Percentiles rank a stretch among this genome's conserved stretches.
These are phyloP conservation scores for Exephanes ischioxanthus DNA, from an alignment of 2,888 invertebrate genomes.

Conservation along the genomic window DNA sequence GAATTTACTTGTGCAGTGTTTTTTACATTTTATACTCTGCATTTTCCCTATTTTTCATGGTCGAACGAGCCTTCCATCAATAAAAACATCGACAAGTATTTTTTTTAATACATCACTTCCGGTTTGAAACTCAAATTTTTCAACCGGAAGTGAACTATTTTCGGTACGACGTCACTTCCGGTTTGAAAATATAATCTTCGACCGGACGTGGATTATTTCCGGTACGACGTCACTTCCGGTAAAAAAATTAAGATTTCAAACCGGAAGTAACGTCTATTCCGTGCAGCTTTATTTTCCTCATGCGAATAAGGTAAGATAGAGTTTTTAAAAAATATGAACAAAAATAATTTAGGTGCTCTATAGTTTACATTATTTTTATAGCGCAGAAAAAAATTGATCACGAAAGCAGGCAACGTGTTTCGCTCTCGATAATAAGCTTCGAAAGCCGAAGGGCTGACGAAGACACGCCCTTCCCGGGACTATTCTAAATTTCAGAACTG, in stretches of 20 bases:
- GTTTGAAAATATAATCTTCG: too few species aligned
- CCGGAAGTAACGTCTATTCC: neutral
- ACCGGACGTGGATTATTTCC: too few species aligned
- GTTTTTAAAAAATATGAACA: neutral
- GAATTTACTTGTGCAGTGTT: neutral
- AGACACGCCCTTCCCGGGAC: neutral
- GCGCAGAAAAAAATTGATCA: neutral
- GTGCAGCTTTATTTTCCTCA: neutral
- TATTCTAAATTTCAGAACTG: neutral
- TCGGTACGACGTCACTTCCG: too few species aligned
- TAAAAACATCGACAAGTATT: neutral
- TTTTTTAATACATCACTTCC: conserved; percentile 1
- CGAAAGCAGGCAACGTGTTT: neutral
- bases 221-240: too few species aligned
- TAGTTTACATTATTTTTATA: too few species aligned
- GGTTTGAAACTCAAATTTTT: too few species aligned
- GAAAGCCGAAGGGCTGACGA: neutral
- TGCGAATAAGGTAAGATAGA: neutral
- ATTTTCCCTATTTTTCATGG: neutral
- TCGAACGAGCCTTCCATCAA: neutral
- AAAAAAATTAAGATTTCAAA: neutral
- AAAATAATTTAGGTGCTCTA: neutral
- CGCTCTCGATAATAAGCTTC: neutral
- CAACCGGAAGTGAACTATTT: too few species aligned
- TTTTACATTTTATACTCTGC: neutral